A percentile compares a stretch with the other conserved stretches of the same genome.
Evolutionary conservation across 2,888 invertebrate species (phyloP).

Genomic region (Agrotis puta): DNA sequence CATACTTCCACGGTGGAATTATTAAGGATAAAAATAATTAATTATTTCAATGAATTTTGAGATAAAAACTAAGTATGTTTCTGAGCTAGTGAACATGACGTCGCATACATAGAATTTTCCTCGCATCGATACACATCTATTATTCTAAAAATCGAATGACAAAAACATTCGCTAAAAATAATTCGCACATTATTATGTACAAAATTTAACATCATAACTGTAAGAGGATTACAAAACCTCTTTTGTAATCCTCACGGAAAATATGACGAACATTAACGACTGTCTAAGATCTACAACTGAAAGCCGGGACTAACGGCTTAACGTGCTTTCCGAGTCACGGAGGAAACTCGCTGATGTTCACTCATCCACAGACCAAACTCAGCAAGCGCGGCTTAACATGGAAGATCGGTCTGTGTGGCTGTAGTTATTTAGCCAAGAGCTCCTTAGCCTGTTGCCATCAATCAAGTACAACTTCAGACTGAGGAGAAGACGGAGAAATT

Average conservation of each 20-base stretch:
- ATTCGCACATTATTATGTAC: background rate
- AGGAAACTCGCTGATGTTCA: too few relatives aligned
- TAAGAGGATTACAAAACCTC: too few relatives aligned
- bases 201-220: background rate
- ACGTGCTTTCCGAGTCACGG: too few relatives aligned
- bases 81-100: constrained; percentile 8
- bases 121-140: background rate
- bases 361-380: too few relatives aligned
- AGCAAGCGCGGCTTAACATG: too few relatives aligned
- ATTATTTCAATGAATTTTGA: background rate
- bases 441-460: background rate
- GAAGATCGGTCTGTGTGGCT: too few relatives aligned
- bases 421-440: too few relatives aligned
- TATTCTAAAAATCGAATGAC: background rate
- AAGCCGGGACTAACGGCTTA: too few relatives aligned
- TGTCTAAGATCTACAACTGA: too few relatives aligned
- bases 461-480: background rate
- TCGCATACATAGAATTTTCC: background rate
- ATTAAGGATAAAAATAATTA: constrained; percentile 3
- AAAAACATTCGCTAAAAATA: background rate
- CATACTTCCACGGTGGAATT: background rate
- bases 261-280: too few relatives aligned
- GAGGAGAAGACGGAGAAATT: background rate
- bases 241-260: too few relatives aligned
- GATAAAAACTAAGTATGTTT: constrained; percentile 15